Conservation (phyloP, 2,797 vertebrate species). For the Austrolebias charrua region DNA sequence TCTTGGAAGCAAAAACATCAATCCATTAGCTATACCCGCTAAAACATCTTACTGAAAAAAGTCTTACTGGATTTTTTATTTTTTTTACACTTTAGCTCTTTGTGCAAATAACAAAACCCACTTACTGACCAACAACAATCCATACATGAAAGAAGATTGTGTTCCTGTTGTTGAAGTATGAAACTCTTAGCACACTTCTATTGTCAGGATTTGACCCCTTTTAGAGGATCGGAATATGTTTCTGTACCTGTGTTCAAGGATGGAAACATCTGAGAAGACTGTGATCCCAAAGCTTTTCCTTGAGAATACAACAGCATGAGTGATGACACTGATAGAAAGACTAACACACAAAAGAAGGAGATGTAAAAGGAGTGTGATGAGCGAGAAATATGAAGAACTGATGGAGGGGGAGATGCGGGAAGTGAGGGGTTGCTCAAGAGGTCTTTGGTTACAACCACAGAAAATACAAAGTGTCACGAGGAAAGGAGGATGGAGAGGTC, state of each 20-base stretch:
- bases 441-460: conserved; percentile 70
- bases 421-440: conserved; percentile 51
- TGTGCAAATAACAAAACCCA: conserved; percentile 4
- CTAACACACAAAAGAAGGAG: conserved; percentile 16
- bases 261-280: conserved; percentile 49
- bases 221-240: neutral
- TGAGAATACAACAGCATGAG: conserved; percentile 42
- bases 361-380: conserved; percentile 41
- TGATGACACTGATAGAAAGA: conserved; percentile 53
- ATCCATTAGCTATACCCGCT: too few relatives aligned
- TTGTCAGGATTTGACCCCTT: neutral
- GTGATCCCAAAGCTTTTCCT: conserved; percentile 53
- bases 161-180: neutral
- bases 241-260: neutral
- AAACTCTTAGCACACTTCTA: neutral
- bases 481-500: conserved; percentile 45
- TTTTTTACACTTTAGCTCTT: neutral
- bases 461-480: conserved; percentile 74
- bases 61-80: neutral
- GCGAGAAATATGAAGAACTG: conserved; percentile 47
- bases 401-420: conserved; percentile 47
- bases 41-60: neutral
- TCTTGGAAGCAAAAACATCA: neutral
- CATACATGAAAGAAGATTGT: neutral
- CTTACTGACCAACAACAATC: neutral